These are phyloP conservation scores for Nebria brevicollis DNA, from an alignment of 2,888 invertebrate genomes.

Conservation along the genomic window DNA sequence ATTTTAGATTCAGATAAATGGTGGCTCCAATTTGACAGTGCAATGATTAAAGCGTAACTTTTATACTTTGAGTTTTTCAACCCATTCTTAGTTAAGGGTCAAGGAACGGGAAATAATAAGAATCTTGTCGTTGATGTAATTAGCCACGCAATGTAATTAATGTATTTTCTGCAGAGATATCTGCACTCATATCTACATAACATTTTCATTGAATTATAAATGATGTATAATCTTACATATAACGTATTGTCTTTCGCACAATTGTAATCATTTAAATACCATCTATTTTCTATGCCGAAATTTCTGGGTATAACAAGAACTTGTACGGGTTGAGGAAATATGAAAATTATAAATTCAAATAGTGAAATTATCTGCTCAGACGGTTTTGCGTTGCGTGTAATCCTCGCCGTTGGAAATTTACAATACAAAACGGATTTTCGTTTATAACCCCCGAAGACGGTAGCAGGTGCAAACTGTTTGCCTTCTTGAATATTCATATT, in stretches of 20 bases:
- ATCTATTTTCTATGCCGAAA: background rate
- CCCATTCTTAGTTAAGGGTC: too few relatives aligned
- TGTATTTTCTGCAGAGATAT: too few relatives aligned
- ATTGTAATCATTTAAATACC: background rate
- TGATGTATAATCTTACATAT: background rate
- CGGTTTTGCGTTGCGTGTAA: constrained; percentile 26
- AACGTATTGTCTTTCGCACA: background rate
- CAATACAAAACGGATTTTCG: constrained; percentile 45
- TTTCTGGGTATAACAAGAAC: background rate
- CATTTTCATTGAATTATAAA: too few relatives aligned
- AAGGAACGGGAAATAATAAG: too few relatives aligned
- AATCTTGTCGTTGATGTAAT: too few relatives aligned
- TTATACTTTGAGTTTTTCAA: too few relatives aligned
- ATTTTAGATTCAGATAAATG: too few relatives aligned
- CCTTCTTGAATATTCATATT: constrained; percentile 56
- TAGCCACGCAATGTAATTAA: too few relatives aligned
- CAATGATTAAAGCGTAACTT: too few relatives aligned
- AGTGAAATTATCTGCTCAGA: constrained; percentile 39
- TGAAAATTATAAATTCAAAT: constrained; percentile 44
- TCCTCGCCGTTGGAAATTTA: constrained; percentile 36
- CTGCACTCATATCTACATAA: too few relatives aligned
- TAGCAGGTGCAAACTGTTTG: constrained; percentile 55
- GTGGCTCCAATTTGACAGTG: too few relatives aligned
- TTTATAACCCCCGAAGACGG: constrained; percentile 48
- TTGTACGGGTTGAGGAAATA: constrained; percentile 16